Conservation (phyloP, 2,888 invertebrate species). For the Eupithecia vulgata region DNA sequence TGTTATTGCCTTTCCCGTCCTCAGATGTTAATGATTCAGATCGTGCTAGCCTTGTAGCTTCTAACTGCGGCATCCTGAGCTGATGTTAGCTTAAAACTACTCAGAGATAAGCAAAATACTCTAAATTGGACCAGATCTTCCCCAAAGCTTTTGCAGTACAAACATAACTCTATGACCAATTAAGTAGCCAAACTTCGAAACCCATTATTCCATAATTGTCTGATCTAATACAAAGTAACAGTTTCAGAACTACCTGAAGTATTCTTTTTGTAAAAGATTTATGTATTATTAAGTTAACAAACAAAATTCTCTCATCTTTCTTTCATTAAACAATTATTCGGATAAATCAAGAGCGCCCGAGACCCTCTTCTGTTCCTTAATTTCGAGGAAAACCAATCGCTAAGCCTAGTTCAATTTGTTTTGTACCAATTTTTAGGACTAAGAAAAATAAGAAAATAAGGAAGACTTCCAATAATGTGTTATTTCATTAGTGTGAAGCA, state of each 20-base stretch:
- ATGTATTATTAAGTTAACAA: background rate
- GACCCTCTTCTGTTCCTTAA: background rate
- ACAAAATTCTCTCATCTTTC: background rate
- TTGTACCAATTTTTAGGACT: background rate
- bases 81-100: background rate
- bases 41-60: background rate
- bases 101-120: background rate
- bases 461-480: background rate
- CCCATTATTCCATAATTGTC: background rate
- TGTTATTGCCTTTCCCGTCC: constrained; percentile 54
- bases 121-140: background rate
- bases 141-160: background rate
- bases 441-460: background rate
- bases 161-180: background rate
- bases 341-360: background rate
- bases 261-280: background rate
- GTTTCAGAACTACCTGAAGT: background rate
- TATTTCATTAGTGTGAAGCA: background rate
- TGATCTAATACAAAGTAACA: background rate
- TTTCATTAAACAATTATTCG: background rate
- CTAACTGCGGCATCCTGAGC: background rate
- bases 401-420: background rate
- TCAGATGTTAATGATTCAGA: constrained; percentile 54
- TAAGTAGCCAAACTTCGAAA: background rate
- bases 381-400: background rate